These are phyloP conservation scores for Okapia johnstoni DNA, from an alignment of 2,113 vertebrate genomes.

Conservation along the genomic window DNA sequence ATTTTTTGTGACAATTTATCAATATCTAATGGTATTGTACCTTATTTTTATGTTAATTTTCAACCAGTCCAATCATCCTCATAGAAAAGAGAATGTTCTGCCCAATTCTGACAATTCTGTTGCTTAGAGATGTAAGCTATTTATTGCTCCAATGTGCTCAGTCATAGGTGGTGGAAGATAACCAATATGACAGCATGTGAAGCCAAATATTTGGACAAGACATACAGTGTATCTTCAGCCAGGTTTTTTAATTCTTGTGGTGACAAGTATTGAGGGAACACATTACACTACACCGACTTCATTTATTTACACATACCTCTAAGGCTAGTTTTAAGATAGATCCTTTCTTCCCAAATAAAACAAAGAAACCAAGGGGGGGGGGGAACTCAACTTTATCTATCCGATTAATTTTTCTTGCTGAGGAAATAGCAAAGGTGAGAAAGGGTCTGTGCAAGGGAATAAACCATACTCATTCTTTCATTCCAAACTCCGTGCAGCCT, in stretches of 20 bases:
- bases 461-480: not conserved
- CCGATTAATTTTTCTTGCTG: not conserved
- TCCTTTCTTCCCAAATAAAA: not conserved
- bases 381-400: not conserved
- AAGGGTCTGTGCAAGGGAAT: not conserved
- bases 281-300: not conserved
- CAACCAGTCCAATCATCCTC: not conserved
- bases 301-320: not conserved
- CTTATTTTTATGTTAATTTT: not conserved
- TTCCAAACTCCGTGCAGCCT: not conserved
- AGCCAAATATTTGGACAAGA: not conserved
- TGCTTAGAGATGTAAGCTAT: not conserved
- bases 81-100: not conserved
- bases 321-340: not conserved
- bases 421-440: not conserved
- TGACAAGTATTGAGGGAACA: not conserved
- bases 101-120: not conserved
- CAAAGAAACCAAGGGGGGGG: not conserved
- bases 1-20: not conserved
- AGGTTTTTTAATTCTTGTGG: not conserved
- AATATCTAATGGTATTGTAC: not conserved
- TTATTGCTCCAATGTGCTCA: not conserved
- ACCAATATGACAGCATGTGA: not conserved
- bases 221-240: not conserved
- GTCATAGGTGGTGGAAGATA: not conserved